Percentiles rank a stretch among this genome's conserved stretches.
Evolutionary conservation across 2,113 vertebrate species (phyloP).

Genomic region (Epinephelus fuscoguttatus): DNA sequence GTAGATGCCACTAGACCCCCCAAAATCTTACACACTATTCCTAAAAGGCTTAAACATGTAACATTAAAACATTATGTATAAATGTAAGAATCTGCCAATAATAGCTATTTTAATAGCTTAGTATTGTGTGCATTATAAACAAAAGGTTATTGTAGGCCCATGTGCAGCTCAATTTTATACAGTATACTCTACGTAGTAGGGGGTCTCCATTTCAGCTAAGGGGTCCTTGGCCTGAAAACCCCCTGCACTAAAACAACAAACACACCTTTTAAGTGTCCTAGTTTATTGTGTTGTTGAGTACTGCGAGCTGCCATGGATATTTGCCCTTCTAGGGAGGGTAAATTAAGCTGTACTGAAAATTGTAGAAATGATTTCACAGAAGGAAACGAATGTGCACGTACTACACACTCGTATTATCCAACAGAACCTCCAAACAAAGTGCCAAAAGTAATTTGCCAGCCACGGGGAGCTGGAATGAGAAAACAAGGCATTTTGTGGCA

Average conservation of each 20-base stretch:
- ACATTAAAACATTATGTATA: no score
- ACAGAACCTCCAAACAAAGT: conserved; percentile 17
- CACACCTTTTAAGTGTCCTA: not conserved
- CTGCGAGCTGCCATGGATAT: not conserved
- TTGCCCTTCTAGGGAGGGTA: not conserved
- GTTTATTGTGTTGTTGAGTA: not conserved
- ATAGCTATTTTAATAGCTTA: no score
- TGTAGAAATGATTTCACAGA: not conserved
- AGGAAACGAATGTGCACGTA: not conserved
- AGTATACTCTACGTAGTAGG: no score
- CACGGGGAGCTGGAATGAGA: not conserved
- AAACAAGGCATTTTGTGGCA: not conserved
- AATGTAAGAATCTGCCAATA: no score
- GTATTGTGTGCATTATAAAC: no score
- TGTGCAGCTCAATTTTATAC: no score
- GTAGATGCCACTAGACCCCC: no score
- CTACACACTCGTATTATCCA: not conserved
- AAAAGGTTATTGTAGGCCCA: no score
- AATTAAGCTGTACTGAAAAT: not conserved
- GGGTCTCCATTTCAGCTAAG: no score
- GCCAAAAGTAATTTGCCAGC: not conserved
- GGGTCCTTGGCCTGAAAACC: no score
- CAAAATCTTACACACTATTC: no score
- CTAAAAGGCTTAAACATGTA: no score
- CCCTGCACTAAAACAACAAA: not conserved